phyloP scores from a whole-genome alignment of 2,113 vertebrate species.

The Hyaena hyaena region DNA sequence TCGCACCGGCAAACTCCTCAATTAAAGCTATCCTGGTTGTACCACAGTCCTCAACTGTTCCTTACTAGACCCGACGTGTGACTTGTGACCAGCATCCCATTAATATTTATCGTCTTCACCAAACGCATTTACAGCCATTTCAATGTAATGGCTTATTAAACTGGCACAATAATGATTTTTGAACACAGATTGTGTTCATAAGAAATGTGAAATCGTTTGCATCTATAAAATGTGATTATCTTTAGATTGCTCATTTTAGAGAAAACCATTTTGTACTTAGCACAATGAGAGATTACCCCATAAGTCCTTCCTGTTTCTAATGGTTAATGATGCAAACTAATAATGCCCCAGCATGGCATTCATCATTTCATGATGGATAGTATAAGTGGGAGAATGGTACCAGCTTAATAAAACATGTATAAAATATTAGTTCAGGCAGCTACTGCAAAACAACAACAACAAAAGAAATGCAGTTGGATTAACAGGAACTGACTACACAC shows the following conservation, averaged over 20 bases:
- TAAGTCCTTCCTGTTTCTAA: conserved; percentile 69
- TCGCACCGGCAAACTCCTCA: neutral
- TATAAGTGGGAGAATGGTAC: conserved; percentile 44
- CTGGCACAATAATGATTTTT: neutral
- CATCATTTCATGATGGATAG: conserved; percentile 61
- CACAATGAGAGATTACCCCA: conserved; percentile 48
- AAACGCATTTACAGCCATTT: conserved; percentile 47
- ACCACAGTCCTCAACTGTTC: neutral
- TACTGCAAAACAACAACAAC: conserved; percentile 41
- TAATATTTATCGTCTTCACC: conserved; percentile 2
- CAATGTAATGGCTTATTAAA: conserved; percentile 37
- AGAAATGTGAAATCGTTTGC: conserved; percentile 61
- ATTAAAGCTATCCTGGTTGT: neutral
- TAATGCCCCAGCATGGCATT: conserved; percentile 30
- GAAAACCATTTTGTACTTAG: conserved; percentile 56
- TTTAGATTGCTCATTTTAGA: conserved; percentile 73
- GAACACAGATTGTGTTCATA: conserved; percentile 53
- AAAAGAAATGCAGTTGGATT: conserved; percentile 59
- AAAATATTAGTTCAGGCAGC: conserved; percentile 47
- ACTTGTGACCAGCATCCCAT: neutral
- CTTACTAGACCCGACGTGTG: neutral
- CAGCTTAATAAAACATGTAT: conserved; percentile 40
- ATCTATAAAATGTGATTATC: conserved; percentile 67
- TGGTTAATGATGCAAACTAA: conserved; percentile 69
- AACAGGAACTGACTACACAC: conserved; percentile 4